Evolutionary conservation across 2,888 invertebrate genomes (phyloP).

Genomic region (Spicauda simplicius): DNA sequence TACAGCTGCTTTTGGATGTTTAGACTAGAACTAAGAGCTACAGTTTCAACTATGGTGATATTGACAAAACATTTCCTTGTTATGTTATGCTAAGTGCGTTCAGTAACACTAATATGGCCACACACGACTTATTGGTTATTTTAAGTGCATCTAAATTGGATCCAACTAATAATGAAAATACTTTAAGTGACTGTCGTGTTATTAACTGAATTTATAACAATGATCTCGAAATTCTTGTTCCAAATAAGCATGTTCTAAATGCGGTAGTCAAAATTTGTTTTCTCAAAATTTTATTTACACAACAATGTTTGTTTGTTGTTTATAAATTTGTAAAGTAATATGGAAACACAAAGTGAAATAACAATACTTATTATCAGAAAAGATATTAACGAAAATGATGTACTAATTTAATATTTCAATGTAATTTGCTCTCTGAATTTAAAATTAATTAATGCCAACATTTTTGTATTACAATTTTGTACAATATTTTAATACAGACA

Average conservation of each 20-base stretch:
- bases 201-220: neutral
- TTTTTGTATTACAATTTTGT: slow-evolving; percentile 32
- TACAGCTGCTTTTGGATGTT: slow-evolving; percentile 9
- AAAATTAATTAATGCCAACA: slow-evolving; percentile 34
- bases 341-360: too few relatives aligned
- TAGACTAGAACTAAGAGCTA: slow-evolving; percentile 10
- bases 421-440: slow-evolving; percentile 21
- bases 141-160: neutral
- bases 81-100: neutral
- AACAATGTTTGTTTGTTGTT: neutral
- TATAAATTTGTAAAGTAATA: too few relatives aligned
- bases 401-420: slow-evolving; percentile 17
- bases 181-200: neutral
- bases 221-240: neutral
- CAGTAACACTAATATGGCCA: neutral
- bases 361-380: neutral
- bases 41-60: slow-evolving; percentile 6
- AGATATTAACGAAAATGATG: neutral
- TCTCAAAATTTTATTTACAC: neutral
- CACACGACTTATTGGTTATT: slow-evolving; percentile 4
- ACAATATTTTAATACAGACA: slow-evolving; percentile 28
- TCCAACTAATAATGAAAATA: neutral
- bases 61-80: slow-evolving; percentile 7
- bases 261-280: neutral
- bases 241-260: neutral